Base-by-base conservation (phyloP, 2,113 vertebrate species). In the Rana temporaria region DNA sequence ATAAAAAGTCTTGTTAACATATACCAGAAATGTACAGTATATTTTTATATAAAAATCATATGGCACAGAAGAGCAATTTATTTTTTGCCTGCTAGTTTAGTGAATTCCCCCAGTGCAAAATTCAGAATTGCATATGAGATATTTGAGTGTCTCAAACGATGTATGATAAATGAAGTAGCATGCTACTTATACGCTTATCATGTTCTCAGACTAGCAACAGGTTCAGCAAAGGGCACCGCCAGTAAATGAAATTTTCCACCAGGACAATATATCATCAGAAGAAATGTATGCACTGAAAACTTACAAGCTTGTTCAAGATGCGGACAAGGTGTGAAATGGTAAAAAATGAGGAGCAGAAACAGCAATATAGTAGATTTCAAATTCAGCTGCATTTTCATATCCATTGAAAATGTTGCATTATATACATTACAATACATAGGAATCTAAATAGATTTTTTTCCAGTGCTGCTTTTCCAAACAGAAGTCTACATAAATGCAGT, bases 201-300 rank as follows among this genome's bases (percentile, higher is more conserved):
- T 96, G 95, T 94, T 97, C 94, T 90, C 94, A 95, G 96, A 97
- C 95, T 96, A 96, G 97, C 96, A 98, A 98, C 96, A 98, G 96
- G 97, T 99, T 98, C 97, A 97, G 95, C 95, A 96, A 97, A 98
- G 97, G 97, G 95, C 96, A 97, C 90, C 92, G 90, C 93, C 94
- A 95, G 96, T 98, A 98, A 99, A 99, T 98, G 96, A 99, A 98
- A 98, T 98, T 97, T 95, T 94, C 93, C 94, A 94, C 93, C 94
- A 95, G 95, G 95, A 98, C 97, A 97, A 99, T 98, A 98, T 96
- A 99, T 99, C 97, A 99, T 97, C 96, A 95, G 92, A 93, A 93
- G 93, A 96, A 97, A 98, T 96, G 93, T 96, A 98, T 95, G 96
- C 93, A 86, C 91, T 93, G 89, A 91, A 94, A 98, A 95, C 93